These are phyloP conservation scores for Meta bourneti DNA, from an alignment of 2,888 invertebrate species.

Conservation along the genomic window DNA sequence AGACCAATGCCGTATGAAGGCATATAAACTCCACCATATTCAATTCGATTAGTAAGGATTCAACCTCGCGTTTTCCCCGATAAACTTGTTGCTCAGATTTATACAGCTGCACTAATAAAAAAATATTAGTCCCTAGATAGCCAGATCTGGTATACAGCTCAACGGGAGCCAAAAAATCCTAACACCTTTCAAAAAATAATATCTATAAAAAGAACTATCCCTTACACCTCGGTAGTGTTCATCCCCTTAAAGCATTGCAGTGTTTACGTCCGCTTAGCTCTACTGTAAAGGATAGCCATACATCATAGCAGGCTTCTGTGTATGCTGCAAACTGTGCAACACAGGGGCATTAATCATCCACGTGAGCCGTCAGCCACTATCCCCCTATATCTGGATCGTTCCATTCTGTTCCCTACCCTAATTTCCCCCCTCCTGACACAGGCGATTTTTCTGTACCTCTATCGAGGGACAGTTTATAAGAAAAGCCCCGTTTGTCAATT, in stretches of 20 bases:
- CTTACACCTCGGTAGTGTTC: conserved; percentile 61
- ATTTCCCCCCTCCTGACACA: conserved; percentile 43
- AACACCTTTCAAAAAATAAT: conserved; percentile 57
- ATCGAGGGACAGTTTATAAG: conserved; percentile 57
- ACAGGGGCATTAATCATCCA: conserved; percentile 75
- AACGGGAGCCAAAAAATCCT: conserved; percentile 55
- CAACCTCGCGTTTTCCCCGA: not conserved
- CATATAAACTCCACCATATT: too few species aligned
- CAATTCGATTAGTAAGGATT: too few species aligned
- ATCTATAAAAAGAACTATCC: conserved; percentile 67
- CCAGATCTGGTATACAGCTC: conserved; percentile 28
- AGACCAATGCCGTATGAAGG: too few species aligned
- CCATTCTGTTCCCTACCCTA: conserved; percentile 58
- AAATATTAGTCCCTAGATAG: not conserved
- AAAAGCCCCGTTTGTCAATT: conserved; percentile 57
- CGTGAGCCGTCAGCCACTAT: conserved; percentile 67
- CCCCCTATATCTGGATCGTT: conserved; percentile 59
- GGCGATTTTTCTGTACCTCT: conserved; percentile 40
- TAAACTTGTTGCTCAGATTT: conserved; percentile 51
- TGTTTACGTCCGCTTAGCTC: conserved; percentile 75
- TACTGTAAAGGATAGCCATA: conserved; percentile 74
- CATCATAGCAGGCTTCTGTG: conserved; percentile 75
- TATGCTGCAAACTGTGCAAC: conserved; percentile 65
- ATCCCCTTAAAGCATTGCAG: conserved; percentile 66
- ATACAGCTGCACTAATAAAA: conserved; percentile 30